Percentiles rank a stretch among this genome's conserved stretches.
Conservation (phyloP, 2,888 invertebrate species). For the Sinhomidia bicolor region DNA sequence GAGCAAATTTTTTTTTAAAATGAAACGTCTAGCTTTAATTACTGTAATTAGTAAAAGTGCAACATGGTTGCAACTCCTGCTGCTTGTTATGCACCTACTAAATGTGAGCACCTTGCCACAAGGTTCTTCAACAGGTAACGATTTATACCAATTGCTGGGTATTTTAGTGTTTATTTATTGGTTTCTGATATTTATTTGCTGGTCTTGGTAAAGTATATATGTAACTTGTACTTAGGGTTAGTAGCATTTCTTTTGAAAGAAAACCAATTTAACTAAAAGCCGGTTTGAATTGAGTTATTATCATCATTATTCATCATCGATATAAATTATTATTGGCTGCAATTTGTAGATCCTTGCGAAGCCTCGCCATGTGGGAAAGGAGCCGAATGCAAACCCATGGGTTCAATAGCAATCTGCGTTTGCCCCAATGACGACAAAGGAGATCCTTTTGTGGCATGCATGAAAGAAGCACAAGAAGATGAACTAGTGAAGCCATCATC, state of each 20-base stretch:
- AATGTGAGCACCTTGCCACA: conserved; percentile 37
- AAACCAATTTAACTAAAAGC: neutral
- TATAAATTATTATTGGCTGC: no score
- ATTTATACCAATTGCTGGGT: no score
- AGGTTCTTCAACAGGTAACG: conserved; percentile 58
- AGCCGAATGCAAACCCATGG: conserved; percentile 75
- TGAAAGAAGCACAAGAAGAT: conserved; percentile 9
- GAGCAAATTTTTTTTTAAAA: no score
- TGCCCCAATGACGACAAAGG: conserved; percentile 75
- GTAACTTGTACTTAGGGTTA: conserved; percentile 11
- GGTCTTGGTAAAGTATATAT: neutral
- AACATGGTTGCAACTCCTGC: neutral
- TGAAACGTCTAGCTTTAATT: conserved; percentile 60
- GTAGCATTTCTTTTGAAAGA: conserved; percentile 1
- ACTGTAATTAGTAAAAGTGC: conserved; percentile 53
- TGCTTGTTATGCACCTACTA: conserved; percentile 8
- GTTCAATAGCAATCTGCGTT: conserved; percentile 74
- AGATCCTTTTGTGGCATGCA: conserved; percentile 77
- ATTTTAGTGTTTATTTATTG: no score
- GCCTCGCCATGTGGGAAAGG: conserved; percentile 76
- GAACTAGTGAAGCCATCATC: neutral
- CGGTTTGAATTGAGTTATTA: conserved; percentile 20
- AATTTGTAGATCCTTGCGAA: conserved; percentile 72
- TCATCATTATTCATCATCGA: neutral
- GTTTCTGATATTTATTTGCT: no score